Base-by-base conservation (phyloP, 2,113 vertebrate species). In the Hypocryptadius cinnamomeus region DNA sequence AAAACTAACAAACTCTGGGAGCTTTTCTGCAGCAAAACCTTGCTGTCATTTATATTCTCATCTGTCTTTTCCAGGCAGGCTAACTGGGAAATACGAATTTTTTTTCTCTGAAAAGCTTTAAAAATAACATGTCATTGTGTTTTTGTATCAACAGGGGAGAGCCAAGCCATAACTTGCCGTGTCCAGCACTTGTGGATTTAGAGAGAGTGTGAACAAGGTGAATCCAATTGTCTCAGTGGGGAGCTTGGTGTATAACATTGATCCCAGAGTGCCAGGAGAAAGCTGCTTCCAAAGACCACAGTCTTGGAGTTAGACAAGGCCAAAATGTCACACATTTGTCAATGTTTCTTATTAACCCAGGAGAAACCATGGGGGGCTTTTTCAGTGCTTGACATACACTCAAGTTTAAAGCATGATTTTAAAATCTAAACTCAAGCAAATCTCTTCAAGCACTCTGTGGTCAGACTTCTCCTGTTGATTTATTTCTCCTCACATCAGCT, bases 11-110 rank as follows among this genome's bases (percentile, higher is more conserved):
- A 57, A 89, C 65, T 65, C 71, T 71, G 37, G 56, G 81, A 70
- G 81, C 27, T 90, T 94, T 94, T 65, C 87, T 82, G 51, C 78
- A 93, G 86, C 57, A 94, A 79, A 96, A 80, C 33, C 48, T 86
- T 39, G 27, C 64, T 82, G 82, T 90, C 90, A 20, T 85, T 90
- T 90, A n/a, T 79, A 74, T 92, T 87, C 92, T 95, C 79, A 71
- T 65, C 76, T 10, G 1, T 40, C 80, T 91, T 94, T 89, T 95
- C 80, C 83, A 94, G 74, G 69, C 79, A 84, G 76, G 42, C 71
- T 71, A 72, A 93, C 37, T 25, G 10, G 13, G 40, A 69, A 80
- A 84, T 87, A 33, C 1, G 0, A 9, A 16, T 20, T 40, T 57
- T 53, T 47, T 61, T 60, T 15, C 10, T 54, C 60, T 47, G 48